These are phyloP conservation scores for Apoderus coryli DNA, from an alignment of 2,888 invertebrate genomes.

Conservation along the genomic window DNA sequence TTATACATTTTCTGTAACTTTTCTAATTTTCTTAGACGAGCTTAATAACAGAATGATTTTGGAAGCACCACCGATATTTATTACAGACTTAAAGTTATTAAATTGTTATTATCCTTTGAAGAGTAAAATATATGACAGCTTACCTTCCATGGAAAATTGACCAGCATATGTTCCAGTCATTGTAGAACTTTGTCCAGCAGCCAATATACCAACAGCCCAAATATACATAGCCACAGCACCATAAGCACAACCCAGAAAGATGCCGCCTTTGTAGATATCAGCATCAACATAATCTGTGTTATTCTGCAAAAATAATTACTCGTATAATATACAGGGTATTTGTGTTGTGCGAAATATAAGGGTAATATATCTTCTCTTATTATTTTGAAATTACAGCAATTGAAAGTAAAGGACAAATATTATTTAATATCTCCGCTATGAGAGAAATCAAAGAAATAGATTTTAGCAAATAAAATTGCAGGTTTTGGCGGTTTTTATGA, in stretches of 20 bases:
- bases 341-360: no score
- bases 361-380: conserved; percentile 5
- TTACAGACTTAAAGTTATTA: no score
- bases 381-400: background rate
- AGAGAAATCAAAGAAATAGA: no score
- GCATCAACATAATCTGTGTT: conserved; percentile 40
- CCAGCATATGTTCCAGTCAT: conserved; percentile 75
- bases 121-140: no score
- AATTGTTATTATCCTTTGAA: no score
- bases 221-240: conserved; percentile 63
- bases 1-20: no score
- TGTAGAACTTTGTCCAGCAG: conserved; percentile 70
- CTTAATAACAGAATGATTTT: no score
- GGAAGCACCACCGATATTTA: no score
- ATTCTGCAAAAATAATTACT: conserved; percentile 28
- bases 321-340: conserved; percentile 1
- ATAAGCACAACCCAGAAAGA: conserved; percentile 61
- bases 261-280: conserved; percentile 57
- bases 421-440: no score
- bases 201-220: conserved; percentile 68
- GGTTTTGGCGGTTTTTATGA: no score
- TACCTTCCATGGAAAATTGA: conserved; percentile 71
- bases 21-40: no score
- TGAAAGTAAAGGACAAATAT: background rate
- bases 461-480: no score